Evolutionary conservation across 1,140 invertebrate genomes (phyloP).

Genomic region (Neodiprion fabricii): DNA sequence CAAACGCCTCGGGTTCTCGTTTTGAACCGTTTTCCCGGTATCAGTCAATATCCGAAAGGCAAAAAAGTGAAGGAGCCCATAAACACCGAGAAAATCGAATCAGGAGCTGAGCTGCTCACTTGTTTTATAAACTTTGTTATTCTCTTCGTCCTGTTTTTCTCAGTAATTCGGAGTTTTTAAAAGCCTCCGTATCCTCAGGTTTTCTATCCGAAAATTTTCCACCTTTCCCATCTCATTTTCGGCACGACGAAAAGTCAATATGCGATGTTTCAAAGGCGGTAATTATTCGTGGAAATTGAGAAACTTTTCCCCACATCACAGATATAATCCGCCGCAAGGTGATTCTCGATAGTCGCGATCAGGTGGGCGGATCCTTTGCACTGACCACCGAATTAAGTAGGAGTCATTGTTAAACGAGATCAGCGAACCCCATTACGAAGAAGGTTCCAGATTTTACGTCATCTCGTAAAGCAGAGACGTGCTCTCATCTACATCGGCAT

Average conservation of each 20-base stretch:
- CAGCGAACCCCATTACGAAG: not conserved
- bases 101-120: not conserved
- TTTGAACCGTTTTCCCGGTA: not conserved
- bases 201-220: too few relatives aligned
- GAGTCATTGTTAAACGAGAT: not conserved
- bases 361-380: not conserved
- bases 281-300: not conserved
- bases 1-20: not conserved
- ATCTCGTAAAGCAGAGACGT: not conserved
- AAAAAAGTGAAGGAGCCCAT: not conserved
- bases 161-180: not conserved
- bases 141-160: not conserved
- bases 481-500: not conserved
- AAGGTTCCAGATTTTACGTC: not conserved
- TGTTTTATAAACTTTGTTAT: not conserved
- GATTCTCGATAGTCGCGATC: not conserved
- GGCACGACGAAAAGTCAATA: not conserved
- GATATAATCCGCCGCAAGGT: not conserved
- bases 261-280: not conserved
- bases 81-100: not conserved
- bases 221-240: too few relatives aligned
- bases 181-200: too few relatives aligned
- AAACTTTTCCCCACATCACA: not conserved
- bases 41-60: not conserved
- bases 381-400: not conserved